Evolutionary conservation across 2,888 invertebrate species (phyloP).

Genomic region (Dolomedes plantarius): DNA sequence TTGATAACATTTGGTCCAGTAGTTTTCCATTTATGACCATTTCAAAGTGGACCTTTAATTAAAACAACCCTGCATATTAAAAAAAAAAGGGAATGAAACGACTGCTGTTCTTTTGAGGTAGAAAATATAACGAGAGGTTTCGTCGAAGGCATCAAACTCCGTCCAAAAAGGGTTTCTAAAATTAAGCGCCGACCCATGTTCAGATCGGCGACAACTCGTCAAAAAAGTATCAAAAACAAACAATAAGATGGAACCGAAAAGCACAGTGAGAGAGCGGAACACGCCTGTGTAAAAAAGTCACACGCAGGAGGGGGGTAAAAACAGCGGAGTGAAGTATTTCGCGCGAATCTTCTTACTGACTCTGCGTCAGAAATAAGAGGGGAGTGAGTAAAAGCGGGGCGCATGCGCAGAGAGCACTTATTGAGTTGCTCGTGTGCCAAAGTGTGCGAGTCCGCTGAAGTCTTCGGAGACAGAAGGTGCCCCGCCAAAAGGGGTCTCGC

Average conservation of each 20-base stretch:
- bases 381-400: not conserved
- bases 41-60: too few relatives aligned
- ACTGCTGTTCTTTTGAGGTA: too few relatives aligned
- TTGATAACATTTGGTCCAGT: too few relatives aligned
- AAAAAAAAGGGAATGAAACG: too few relatives aligned
- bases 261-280: not conserved
- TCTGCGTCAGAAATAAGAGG: not conserved
- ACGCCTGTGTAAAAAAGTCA: not conserved
- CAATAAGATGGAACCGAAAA: not conserved
- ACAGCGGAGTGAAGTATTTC: not conserved
- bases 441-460: not conserved
- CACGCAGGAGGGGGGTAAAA: not conserved
- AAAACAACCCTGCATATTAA: too few relatives aligned
- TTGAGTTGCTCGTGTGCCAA: constrained; percentile 8
- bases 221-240: not conserved
- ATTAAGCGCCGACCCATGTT: not conserved
- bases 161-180: not conserved
- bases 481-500: not conserved
- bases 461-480: constrained; percentile 2
- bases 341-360: not conserved
- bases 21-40: too few relatives aligned
- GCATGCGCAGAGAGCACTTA: not conserved
- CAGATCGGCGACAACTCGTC: not conserved
- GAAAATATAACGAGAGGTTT: too few relatives aligned
- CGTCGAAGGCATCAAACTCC: too few relatives aligned